These are phyloP conservation scores for Chiloscyllium punctatum DNA, from an alignment of 2,797 vertebrate genomes.

Conservation along the genomic window DNA sequence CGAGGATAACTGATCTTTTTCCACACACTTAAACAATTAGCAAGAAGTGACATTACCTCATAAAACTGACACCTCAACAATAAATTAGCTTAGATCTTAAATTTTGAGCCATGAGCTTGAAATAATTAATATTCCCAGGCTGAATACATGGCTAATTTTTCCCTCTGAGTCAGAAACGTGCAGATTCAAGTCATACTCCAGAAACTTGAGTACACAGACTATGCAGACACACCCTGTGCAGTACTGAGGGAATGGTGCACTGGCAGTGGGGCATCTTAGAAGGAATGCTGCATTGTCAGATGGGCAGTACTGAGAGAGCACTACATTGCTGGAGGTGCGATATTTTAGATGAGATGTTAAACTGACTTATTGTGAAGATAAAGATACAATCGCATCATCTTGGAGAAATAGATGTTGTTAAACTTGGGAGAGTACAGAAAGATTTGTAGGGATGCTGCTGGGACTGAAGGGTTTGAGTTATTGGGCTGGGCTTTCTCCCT, in stretches of 20 bases:
- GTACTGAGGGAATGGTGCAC: too few species aligned
- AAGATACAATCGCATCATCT: neutral
- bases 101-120: neutral
- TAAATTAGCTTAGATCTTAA: neutral
- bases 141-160: neutral
- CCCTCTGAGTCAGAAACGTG: neutral
- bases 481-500: too few species aligned
- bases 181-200: neutral
- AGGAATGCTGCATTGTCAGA: too few species aligned
- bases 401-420: too few species aligned
- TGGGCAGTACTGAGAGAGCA: neutral
- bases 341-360: neutral
- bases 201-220: neutral
- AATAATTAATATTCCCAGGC: neutral
- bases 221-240: neutral
- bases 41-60: neutral
- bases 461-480: too few species aligned
- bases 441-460: too few species aligned
- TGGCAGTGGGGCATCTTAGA: too few species aligned
- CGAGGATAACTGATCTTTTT: neutral
- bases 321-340: neutral
- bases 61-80: neutral
- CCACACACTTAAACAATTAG: neutral
- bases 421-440: too few species aligned
- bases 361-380: neutral